Percentiles rank a stretch among this genome's conserved stretches.
Conservation (phyloP, 2,797 vertebrate genomes). For the Squalus acanthias region DNA sequence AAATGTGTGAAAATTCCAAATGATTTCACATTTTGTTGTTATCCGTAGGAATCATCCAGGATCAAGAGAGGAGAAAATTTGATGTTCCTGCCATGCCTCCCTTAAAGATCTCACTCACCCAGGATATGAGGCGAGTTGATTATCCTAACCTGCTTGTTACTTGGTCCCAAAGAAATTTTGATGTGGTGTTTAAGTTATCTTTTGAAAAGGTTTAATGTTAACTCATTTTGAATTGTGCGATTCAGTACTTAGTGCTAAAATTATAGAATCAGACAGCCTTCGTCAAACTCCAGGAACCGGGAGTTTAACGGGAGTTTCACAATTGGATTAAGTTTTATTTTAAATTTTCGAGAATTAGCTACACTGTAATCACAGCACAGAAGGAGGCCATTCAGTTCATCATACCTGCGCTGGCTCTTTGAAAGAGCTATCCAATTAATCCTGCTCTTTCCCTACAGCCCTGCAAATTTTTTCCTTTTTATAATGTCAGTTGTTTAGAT, state of each 20-base stretch:
- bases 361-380: neutral
- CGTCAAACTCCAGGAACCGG: neutral
- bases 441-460: neutral
- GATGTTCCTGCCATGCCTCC: slow-evolving; percentile 83
- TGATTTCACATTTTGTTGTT: slow-evolving; percentile 32
- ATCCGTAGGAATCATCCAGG: slow-evolving; percentile 77
- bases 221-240: neutral
- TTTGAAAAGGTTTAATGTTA: neutral
- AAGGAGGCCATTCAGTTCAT: neutral
- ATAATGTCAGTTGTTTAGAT: neutral
- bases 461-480: neutral
- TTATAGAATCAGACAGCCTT: neutral
- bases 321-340: neutral
- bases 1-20: slow-evolving; percentile 36
- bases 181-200: slow-evolving; percentile 29
- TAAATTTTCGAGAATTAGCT: neutral
- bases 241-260: neutral
- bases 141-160: slow-evolving; percentile 41
- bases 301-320: neutral
- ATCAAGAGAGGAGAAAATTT: slow-evolving; percentile 87
- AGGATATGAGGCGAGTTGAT: slow-evolving; percentile 88
- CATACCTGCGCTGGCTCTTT: neutral
- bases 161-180: slow-evolving; percentile 26
- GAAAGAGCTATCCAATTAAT: neutral
- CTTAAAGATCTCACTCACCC: slow-evolving; percentile 85